Conservation (phyloP, 2,888 invertebrate species). For the Sesia bembeciformis region DNA sequence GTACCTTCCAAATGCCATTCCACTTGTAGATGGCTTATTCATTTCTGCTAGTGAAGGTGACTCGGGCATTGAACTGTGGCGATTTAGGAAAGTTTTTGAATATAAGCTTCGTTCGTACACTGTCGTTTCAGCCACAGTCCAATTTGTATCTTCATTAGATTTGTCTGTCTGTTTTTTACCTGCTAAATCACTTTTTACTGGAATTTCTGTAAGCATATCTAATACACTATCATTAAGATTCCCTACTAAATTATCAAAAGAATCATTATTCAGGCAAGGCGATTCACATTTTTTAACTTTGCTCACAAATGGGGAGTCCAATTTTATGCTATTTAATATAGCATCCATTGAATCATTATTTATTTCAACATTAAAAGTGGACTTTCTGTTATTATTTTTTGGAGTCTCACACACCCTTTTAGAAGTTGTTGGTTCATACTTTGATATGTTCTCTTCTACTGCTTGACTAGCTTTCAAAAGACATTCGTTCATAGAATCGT, state of each 20-base stretch:
- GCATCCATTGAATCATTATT: constrained; percentile 58
- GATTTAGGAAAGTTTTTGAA: constrained; percentile 42
- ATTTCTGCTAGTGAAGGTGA: constrained; percentile 40
- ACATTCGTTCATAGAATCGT: constrained; percentile 69
- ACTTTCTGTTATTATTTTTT: constrained; percentile 12
- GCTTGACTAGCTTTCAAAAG: constrained; percentile 62
- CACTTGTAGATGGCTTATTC: constrained; percentile 53
- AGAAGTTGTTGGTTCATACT: constrained; percentile 15
- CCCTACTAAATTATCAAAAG: constrained; percentile 59
- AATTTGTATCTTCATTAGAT: constrained; percentile 19
- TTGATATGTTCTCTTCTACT: constrained; percentile 53
- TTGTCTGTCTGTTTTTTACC: constrained; percentile 16
- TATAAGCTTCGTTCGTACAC: constrained; percentile 42
- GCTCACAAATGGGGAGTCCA: constrained; percentile 42
- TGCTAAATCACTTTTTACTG: constrained; percentile 25
- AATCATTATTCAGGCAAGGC: constrained; percentile 51
- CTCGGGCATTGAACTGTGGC: constrained; percentile 65
- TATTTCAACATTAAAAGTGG: constrained; percentile 33
- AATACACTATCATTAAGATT: constrained; percentile 63
- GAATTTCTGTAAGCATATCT: constrained; percentile 54
- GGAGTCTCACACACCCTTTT: constrained; percentile 16
- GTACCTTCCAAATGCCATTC: constrained; percentile 52
- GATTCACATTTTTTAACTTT: constrained; percentile 38
- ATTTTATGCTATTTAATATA: constrained; percentile 46
- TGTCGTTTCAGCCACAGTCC: constrained; percentile 39